A percentile compares a stretch with the other conserved stretches of the same genome.
Evolutionary conservation across 37 sponge, comb jelly and placozoan genomes (phyloP).

Genomic region (Petrosia ficiformis): DNA sequence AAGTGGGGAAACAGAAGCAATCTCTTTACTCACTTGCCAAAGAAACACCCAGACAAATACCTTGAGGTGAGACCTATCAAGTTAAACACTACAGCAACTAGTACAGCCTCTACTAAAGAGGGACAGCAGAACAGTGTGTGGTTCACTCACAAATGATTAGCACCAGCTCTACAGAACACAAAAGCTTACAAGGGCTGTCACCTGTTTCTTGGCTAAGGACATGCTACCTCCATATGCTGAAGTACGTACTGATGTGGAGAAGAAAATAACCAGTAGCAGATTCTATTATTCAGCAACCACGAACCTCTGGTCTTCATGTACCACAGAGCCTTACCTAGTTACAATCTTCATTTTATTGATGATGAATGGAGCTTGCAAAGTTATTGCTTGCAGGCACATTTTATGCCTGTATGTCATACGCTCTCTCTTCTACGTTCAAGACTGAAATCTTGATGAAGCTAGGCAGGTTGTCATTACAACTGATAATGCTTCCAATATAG

Average conservation of each 20-base stretch:
- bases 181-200: slow-evolving; percentile 28
- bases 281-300: slow-evolving; percentile 19
- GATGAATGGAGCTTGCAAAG: slow-evolving; percentile 14
- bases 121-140: not conserved
- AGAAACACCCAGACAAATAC: slow-evolving; percentile 4
- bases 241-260: slow-evolving; percentile 2
- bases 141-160: not conserved
- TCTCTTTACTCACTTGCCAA: slow-evolving; percentile 16
- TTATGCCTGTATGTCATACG: slow-evolving; percentile 20
- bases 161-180: slow-evolving; percentile 8
- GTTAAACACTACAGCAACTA: not conserved
- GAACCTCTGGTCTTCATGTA: slow-evolving; percentile 3
- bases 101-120: too few species aligned
- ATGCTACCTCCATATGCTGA: slow-evolving; percentile 18
- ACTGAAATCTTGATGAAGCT: too few species aligned
- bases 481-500: slow-evolving; percentile 23
- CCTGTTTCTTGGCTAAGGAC: slow-evolving; percentile 25
- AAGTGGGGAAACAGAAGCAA: slow-evolving; percentile 38
- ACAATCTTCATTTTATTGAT: slow-evolving; percentile 21
- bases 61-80: not conserved
- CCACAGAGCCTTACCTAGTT: slow-evolving; percentile 22
- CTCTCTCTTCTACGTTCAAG: too few species aligned
- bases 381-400: slow-evolving; percentile 22
- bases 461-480: slow-evolving; percentile 22
- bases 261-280: not conserved